These are phyloP conservation scores for Harpagoxenus sublaevis DNA, from an alignment of 2,888 invertebrate species.

Conservation along the genomic window DNA sequence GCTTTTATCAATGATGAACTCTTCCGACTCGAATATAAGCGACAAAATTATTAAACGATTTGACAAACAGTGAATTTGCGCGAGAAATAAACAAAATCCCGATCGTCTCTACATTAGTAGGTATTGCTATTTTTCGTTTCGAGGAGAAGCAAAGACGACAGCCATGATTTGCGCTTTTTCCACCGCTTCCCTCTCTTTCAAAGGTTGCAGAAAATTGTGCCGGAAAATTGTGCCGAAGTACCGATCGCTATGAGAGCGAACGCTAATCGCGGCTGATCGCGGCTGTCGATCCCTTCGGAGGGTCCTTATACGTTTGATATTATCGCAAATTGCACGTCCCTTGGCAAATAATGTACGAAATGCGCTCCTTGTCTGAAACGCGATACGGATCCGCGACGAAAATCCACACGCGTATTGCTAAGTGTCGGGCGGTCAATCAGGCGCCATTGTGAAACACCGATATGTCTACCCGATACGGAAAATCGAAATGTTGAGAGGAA, in stretches of 20 bases:
- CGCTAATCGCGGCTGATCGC: background rate
- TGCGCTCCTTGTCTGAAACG: background rate
- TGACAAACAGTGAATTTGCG: background rate
- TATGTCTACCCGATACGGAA: background rate
- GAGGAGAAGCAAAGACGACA: background rate
- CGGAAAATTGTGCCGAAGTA: background rate
- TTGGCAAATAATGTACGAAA: background rate
- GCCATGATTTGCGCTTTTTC: background rate
- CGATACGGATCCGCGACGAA: background rate
- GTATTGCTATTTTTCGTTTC: slow-evolving; percentile 20
- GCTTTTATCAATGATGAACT: background rate
- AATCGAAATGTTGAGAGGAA: background rate
- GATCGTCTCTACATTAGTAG: background rate
- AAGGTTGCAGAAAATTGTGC: background rate
- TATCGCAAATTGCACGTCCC: background rate
- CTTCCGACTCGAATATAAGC: background rate
- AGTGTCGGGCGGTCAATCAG: slow-evolving; percentile 22
- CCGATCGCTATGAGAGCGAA: background rate
- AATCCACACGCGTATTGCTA: background rate
- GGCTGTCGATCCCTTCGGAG: background rate
- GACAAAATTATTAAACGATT: background rate
- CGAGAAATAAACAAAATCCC: background rate
- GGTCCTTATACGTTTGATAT: slow-evolving; percentile 1
- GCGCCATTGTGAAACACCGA: background rate
- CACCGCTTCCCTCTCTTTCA: background rate